Evolutionary conservation across 2,888 invertebrate genomes (phyloP).

Genomic region (Apamea epomidion): DNA sequence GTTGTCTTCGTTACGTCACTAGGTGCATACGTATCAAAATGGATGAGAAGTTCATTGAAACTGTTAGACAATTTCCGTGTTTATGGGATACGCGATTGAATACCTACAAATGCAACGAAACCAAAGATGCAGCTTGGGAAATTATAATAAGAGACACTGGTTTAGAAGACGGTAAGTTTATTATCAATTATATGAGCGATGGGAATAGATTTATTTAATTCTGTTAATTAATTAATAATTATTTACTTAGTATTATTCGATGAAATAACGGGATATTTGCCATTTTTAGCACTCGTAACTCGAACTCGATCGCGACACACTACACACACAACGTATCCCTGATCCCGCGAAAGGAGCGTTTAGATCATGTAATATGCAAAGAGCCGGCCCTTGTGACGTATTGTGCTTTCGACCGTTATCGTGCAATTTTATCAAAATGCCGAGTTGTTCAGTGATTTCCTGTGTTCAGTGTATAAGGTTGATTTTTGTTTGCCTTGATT

Average conservation of each 20-base stretch:
- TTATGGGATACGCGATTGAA: conserved; percentile 18
- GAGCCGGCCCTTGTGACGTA: no score
- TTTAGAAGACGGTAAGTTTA: conserved; percentile 9
- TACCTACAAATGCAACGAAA: conserved; percentile 20
- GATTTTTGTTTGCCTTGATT: no score
- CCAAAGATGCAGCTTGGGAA: conserved; percentile 2
- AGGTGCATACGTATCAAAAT: no score
- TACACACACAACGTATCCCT: conserved; percentile 9
- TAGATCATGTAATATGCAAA: no score
- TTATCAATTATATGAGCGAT: neutral
- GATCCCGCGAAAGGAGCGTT: no score
- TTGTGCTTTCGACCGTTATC: no score
- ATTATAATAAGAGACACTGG: conserved; percentile 9
- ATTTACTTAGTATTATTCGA: conserved; percentile 4
- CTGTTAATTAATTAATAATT: conserved; percentile 7
- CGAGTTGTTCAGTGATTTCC: no score
- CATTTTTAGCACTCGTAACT: conserved; percentile 10
- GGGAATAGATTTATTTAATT: conserved; percentile 1
- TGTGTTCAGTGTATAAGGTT: no score
- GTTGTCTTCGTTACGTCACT: no score
- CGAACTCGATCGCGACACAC: conserved; percentile 5
- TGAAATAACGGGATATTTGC: conserved; percentile 9
- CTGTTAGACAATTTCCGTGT: conserved; percentile 19
- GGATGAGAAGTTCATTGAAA: conserved; percentile 5
- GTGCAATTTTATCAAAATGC: no score